Percentiles rank a stretch among this genome's conserved stretches.
These are phyloP conservation scores for Crypturellus undulatus DNA, from an alignment of 2,113 vertebrate genomes.

Conservation along the genomic window DNA sequence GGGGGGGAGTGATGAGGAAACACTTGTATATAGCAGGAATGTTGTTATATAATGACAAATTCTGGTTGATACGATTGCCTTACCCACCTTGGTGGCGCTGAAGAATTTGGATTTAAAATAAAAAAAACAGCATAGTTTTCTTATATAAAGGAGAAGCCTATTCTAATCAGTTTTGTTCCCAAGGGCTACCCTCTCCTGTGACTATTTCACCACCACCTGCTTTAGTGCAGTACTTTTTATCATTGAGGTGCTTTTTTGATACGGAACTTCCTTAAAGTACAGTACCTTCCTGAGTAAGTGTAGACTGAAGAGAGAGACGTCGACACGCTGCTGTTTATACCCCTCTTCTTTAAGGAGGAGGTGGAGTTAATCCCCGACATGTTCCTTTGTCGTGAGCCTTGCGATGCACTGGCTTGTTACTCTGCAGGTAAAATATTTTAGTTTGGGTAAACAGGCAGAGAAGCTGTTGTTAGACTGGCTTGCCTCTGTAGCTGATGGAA, in stretches of 20 bases:
- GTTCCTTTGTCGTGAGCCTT: background rate
- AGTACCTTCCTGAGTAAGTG: background rate
- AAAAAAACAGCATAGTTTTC: background rate
- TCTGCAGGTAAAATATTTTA: background rate
- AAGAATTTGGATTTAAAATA: constrained; percentile 32
- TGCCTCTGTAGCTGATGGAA: background rate
- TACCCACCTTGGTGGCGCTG: background rate
- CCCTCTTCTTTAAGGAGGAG: background rate
- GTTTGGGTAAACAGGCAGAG: background rate
- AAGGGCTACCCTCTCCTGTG: constrained; percentile 37
- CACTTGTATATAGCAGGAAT: background rate
- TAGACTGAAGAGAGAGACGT: background rate
- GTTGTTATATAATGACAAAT: background rate
- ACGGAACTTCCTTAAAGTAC: constrained; percentile 2
- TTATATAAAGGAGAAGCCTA: background rate
- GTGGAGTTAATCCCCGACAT: background rate
- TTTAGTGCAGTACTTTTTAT: constrained; percentile 30
- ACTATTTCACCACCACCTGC: background rate
- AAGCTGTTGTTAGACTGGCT: background rate
- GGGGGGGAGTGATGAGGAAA: constrained; percentile 19
- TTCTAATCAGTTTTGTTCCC: constrained; percentile 12
- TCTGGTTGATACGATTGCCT: background rate
- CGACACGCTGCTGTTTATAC: background rate
- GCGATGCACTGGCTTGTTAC: background rate
- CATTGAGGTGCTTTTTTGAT: constrained; percentile 48